Evolutionary conservation across 2,888 invertebrate species (phyloP), one percentile per base, ranked within the genome.

Genomic region (Polyommatus icarus): DNA sequence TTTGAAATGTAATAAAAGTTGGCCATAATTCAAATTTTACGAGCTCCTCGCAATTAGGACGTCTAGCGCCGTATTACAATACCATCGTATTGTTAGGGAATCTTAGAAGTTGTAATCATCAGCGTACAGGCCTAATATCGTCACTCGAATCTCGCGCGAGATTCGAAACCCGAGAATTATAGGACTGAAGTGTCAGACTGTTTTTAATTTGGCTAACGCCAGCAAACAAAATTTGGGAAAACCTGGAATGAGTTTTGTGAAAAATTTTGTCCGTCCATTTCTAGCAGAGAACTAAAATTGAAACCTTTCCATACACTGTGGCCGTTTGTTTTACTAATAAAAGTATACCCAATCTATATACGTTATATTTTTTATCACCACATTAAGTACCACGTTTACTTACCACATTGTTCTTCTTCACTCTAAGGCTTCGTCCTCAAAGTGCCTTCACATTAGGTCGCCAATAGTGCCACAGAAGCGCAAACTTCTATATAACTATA

Each of bases 11-110:
- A 72, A 72, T 72, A 72, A 72, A 72, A 72, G 72, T 72, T 72
- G 72, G 72, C 72, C 72, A 72, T 72, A 72, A 72, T 72, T 72
- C 72, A 72, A 72, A 40, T 72, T 72, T 72, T 72, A 72, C 40
- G 72, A 72, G 24, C 40, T 10, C 40, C 40, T 72, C 20, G 40
- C 36, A 72, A 72, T 72, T 72, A 72, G 29, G 29, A 32, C 67
- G 29, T 67, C 67, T 40, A 72, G 72, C 72, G 72, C 40, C 36
- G 18, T 40, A 67, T 32, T 67, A 67, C 67, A 67, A 67, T 29
- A 32, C 67, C 67, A 18, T 61, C 3, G 24, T 61, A 29, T 67
- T 29, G 67, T 67, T 61, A 24, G 6, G 18, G 29, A 29, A 7
- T 29, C 67, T 67, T 67, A 67, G 67, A 32, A 29, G 32, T 18